Evolutionary conservation across 1,140 invertebrate species (phyloP).

Genomic region (Dicyema japonicum): DNA sequence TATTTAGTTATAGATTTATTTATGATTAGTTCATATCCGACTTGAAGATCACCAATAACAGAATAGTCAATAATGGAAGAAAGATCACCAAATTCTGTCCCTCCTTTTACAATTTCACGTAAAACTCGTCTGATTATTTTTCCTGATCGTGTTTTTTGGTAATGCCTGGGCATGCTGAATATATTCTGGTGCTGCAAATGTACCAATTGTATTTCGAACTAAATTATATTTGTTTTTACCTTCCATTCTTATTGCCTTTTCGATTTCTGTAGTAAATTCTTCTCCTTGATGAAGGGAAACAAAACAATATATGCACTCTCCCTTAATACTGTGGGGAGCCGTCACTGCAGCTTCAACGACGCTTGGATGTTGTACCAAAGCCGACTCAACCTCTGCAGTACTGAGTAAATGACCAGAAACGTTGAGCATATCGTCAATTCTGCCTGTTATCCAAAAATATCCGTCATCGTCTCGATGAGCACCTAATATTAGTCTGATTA

Average conservation of each 20-base stretch:
- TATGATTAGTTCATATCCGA: too few species aligned
- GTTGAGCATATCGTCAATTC: constrained; percentile 77
- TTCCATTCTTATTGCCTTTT: too few species aligned
- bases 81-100: constrained; percentile 54
- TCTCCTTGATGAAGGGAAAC: constrained; percentile 37
- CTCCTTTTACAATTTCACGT: constrained; percentile 48
- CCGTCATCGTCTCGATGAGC: constrained; percentile 12
- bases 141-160: constrained; percentile 24
- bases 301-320: constrained; percentile 21
- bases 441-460: constrained; percentile 25
- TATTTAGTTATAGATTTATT: too few species aligned
- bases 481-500: too few species aligned
- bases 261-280: too few species aligned
- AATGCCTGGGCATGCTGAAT: constrained; percentile 53
- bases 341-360: constrained; percentile 7
- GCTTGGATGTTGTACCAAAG: background rate
- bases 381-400: constrained; percentile 48
- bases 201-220: constrained; percentile 64
- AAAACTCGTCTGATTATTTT: constrained; percentile 23
- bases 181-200: constrained; percentile 70
- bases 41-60: too few species aligned
- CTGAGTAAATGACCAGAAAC: constrained; percentile 60
- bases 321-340: constrained; percentile 23
- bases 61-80: too few species aligned
- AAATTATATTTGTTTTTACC: too few species aligned